phyloP scores from a whole-genome alignment of 1,140 invertebrate genomes.

The Propsilocerus akamusi region DNA sequence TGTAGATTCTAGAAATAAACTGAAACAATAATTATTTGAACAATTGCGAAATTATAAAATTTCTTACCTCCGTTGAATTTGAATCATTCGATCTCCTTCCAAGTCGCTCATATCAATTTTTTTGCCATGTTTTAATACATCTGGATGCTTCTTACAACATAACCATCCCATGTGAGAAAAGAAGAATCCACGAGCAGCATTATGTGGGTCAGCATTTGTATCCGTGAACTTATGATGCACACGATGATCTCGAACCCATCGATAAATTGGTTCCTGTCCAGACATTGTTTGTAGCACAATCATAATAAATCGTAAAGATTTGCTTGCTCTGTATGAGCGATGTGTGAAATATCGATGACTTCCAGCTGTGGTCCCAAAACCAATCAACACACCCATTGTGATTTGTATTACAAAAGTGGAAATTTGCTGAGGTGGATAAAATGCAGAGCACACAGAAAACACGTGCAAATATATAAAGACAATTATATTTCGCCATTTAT shows the following conservation, averaged over 20 bases:
- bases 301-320: conserved; percentile 22
- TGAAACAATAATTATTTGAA: conserved; percentile 41
- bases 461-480: conserved; percentile 72
- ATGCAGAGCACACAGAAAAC: conserved; percentile 39
- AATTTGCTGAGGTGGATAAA: neutral
- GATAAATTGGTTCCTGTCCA: conserved; percentile 28
- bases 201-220: conserved; percentile 45
- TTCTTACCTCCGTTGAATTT: conserved; percentile 55
- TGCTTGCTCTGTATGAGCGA: conserved; percentile 38
- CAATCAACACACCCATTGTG: neutral
- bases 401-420: neutral
- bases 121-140: conserved; percentile 31
- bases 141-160: conserved; percentile 38
- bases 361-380: conserved; percentile 61
- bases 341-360: conserved; percentile 59
- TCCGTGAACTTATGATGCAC: conserved; percentile 47
- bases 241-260: conserved; percentile 39
- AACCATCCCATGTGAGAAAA: conserved; percentile 49
- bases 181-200: conserved; percentile 42
- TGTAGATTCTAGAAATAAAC: neutral
- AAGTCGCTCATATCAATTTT: conserved; percentile 49
- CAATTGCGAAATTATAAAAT: conserved; percentile 52
- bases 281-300: conserved; percentile 10
- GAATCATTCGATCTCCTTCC: conserved; percentile 36
- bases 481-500: conserved; percentile 89